These are phyloP conservation scores for Microplitis manilae DNA, from an alignment of 2,888 invertebrate species.

Conservation along the genomic window DNA sequence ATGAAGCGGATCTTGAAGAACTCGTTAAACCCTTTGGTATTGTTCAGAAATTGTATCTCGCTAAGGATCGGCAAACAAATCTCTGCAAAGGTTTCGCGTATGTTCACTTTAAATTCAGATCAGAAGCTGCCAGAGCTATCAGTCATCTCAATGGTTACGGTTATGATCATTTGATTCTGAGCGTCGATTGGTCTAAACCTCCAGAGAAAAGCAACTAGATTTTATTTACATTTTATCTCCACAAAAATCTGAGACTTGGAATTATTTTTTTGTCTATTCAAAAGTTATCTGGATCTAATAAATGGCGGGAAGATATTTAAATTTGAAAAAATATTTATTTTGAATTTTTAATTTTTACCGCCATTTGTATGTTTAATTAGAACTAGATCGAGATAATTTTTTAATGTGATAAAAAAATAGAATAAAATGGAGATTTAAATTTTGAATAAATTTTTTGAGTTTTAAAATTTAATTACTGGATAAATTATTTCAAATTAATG, in stretches of 20 bases:
- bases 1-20: constrained; percentile 95
- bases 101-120: constrained; percentile 93
- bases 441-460: too few relatives aligned
- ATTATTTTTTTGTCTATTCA: not conserved
- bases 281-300: not conserved
- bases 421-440: too few relatives aligned
- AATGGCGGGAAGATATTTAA: too few relatives aligned
- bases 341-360: too few relatives aligned
- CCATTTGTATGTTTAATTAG: too few relatives aligned
- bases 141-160: constrained; percentile 91
- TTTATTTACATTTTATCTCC: not conserved
- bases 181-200: constrained; percentile 99
- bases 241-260: too few relatives aligned
- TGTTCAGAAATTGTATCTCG: constrained; percentile 93
- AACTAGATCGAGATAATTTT: too few relatives aligned
- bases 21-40: constrained; percentile 95
- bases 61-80: constrained; percentile 91
- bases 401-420: too few relatives aligned
- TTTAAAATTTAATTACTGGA: too few relatives aligned
- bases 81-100: constrained; percentile 98
- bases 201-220: constrained; percentile 67
- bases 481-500: too few relatives aligned
- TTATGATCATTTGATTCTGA: constrained; percentile 97
- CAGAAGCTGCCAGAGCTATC: constrained; percentile 95
- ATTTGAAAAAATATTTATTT: too few relatives aligned